Conservation (phyloP, 2,797 vertebrate species). For the Toxotes lorentzi region DNA sequence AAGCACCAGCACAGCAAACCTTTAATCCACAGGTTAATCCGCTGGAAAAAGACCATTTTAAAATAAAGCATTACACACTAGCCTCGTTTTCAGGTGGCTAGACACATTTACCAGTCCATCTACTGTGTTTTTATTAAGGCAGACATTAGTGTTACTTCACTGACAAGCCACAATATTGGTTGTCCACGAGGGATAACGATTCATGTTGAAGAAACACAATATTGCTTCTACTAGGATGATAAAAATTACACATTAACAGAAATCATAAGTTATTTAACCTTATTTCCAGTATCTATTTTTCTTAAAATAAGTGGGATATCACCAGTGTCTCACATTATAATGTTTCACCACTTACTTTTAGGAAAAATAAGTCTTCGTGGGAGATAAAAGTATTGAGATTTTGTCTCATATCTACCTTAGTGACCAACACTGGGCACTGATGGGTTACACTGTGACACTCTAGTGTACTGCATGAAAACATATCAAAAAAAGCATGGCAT, state of each 20-base stretch:
- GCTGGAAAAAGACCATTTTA: constrained; percentile 39
- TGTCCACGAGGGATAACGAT: constrained; percentile 48
- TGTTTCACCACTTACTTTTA: constrained; percentile 1
- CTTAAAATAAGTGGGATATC: constrained; percentile 12
- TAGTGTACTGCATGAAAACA: constrained; percentile 28
- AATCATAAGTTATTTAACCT: constrained; percentile 25
- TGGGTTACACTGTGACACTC: constrained; percentile 20
- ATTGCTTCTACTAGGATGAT: constrained; percentile 56
- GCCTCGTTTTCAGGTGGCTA: constrained; percentile 15
- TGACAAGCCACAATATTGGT: constrained; percentile 49
- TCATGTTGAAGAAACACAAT: constrained; percentile 63
- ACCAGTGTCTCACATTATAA: background rate
- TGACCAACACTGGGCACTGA: background rate
- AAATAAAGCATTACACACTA: constrained; percentile 31
- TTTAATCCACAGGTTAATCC: constrained; percentile 48
- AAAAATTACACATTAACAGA: constrained; percentile 13
- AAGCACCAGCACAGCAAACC: constrained; percentile 16
- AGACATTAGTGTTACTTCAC: constrained; percentile 67
- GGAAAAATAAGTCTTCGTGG: background rate
- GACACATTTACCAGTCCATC: constrained; percentile 18
- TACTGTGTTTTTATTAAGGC: constrained; percentile 62
- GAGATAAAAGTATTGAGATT: background rate
- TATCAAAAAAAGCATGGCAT: constrained; percentile 38
- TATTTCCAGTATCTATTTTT: constrained; percentile 7
- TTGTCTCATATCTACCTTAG: background rate